Evolutionary conservation across 2,888 invertebrate species (phyloP), one percentile per base, ranked within the genome.

Genomic region (Phoronis australis): DNA sequence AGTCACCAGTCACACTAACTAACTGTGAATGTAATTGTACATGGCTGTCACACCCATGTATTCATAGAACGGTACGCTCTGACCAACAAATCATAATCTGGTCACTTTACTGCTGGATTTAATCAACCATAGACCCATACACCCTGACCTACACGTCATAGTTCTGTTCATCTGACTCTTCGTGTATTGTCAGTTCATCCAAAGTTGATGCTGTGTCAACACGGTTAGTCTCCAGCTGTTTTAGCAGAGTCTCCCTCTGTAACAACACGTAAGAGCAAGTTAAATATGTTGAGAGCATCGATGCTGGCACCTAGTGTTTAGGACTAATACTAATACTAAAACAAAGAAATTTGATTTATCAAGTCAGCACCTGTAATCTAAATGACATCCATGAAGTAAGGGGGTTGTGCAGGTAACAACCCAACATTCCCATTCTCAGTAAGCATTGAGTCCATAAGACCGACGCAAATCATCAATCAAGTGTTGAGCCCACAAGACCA

Each of bases 191-290:
- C 42, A 82, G 61, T 61, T 82, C 81, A 44, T 80, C 73, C 23
- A 76, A 82, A 18, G 87, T 88, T 20, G 88, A 83, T 53, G 83
- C 82, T 44, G 87, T 87, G 73, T 95, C 93, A 47, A 83, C 83
- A 65, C 85, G 83, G 75, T 95, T 95, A 22, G 88, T 84, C 69
- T 90, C 88, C 54, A 95, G 78, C 72, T 93, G 91, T 57, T 85
- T 84, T 41, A 90, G 70, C 40, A 94, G 78, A 18, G 90, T 89
- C 62, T 88, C 88, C 62, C 85, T 83, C 78, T 79, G 54, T 20
- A 68, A 61, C 35, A 39, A 37, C n/a, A n/a, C n/a, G n/a, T 21
- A 48, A 45, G 35, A 47, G 37, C 26, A 39, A 50, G 27, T 37
- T 25, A 20, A 6, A 38, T 21, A 38, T 15, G 38, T 6, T 38